Percentiles rank a stretch among this genome's conserved stretches.
Evolutionary conservation across 2,113 vertebrate genomes (phyloP).

Genomic region (Hemibagrus wyckioides): DNA sequence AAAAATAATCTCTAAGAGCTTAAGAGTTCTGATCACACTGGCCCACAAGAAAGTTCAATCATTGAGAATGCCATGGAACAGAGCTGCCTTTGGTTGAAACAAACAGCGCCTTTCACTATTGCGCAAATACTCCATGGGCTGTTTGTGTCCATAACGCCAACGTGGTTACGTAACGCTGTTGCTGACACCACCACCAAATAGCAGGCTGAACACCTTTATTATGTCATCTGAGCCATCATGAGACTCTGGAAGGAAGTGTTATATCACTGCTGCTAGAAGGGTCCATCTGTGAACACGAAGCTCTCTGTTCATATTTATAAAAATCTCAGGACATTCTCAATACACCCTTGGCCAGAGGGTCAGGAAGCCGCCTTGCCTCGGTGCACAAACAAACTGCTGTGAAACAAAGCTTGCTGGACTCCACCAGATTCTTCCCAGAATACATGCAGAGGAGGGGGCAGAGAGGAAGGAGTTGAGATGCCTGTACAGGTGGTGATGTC

Average conservation of each 20-base stretch:
- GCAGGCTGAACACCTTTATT: conserved; percentile 10
- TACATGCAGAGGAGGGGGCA: conserved; percentile 44
- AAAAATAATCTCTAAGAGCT: not conserved
- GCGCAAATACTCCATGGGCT: conserved; percentile 22
- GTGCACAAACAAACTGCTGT: conserved; percentile 64
- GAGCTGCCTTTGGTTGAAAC: not conserved
- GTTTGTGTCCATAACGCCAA: conserved; percentile 1
- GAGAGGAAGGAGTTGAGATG: conserved; percentile 40
- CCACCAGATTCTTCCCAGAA: conserved; percentile 52
- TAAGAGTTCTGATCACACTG: not conserved
- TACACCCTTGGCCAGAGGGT: conserved; percentile 62
- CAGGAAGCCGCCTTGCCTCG: conserved; percentile 60
- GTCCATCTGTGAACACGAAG: not conserved
- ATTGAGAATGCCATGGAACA: not conserved
- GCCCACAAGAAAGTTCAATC: not conserved
- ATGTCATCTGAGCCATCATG: conserved; percentile 17
- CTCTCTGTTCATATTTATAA: conserved; percentile 35
- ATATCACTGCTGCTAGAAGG: not conserved
- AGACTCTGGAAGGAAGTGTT: conserved; percentile 34
- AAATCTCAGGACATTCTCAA: conserved; percentile 56
- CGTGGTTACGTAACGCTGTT: not conserved
- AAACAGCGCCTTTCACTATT: conserved; percentile 31
- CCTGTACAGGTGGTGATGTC: conserved; percentile 40
- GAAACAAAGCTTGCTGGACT: conserved; percentile 63
- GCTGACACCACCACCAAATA: not conserved